Conservation (phyloP, 2,888 invertebrate genomes). For the Papilio gigon region DNA sequence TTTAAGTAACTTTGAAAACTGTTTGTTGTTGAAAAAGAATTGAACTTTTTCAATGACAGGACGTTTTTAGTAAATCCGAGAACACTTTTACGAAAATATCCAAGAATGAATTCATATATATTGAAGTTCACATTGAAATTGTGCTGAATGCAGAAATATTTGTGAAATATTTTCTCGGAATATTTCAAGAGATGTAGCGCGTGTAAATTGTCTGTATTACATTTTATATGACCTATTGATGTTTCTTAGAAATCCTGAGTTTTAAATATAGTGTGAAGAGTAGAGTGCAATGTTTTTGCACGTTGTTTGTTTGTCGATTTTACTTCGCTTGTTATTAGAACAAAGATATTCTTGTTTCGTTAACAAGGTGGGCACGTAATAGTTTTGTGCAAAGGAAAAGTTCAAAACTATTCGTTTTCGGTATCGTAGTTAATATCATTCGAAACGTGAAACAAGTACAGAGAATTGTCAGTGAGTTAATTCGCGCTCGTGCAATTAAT, state of each 20-base stretch:
- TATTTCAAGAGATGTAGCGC: not conserved
- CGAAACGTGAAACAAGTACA: not conserved
- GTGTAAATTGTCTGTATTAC: not conserved
- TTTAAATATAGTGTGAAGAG: too few species aligned
- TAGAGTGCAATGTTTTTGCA: too few species aligned
- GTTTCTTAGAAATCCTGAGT: not conserved
- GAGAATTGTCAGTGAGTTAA: conserved; percentile 1
- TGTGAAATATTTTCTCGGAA: not conserved
- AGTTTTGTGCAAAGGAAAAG: not conserved
- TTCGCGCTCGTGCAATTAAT: conserved; percentile 24
- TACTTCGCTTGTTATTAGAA: too few species aligned
- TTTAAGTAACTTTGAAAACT: not conserved
- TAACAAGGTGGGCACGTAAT: not conserved
- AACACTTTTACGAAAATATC: not conserved
- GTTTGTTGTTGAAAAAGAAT: not conserved
- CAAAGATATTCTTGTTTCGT: too few species aligned
- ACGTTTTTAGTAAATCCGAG: not conserved
- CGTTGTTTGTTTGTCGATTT: too few species aligned
- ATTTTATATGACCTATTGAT: not conserved
- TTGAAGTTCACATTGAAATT: not conserved
- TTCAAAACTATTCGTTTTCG: not conserved
- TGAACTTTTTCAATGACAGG: not conserved
- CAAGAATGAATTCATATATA: not conserved
- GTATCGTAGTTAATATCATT: not conserved
- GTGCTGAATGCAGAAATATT: conserved; percentile 4